A percentile compares a stretch with the other conserved stretches of the same genome.
Conservation (phyloP, 1,140 invertebrate species). For the Ceratosolen solmsi region DNA sequence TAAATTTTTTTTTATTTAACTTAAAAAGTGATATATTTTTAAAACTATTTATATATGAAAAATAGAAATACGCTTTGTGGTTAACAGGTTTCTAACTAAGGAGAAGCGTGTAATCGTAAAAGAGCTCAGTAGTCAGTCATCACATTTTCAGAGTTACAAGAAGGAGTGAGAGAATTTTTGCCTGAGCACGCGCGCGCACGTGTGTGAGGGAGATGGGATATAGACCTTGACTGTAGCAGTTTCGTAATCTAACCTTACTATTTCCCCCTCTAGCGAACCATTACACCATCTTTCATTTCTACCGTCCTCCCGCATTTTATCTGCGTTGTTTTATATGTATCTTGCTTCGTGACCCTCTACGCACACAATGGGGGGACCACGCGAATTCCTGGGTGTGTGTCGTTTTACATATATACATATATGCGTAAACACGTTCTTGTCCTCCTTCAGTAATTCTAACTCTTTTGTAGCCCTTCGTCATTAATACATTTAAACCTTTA, state of each 20-base stretch:
- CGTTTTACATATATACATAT: too few relatives aligned
- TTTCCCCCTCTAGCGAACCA: slow-evolving; percentile 45
- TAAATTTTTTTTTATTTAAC: neutral
- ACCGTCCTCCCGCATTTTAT: neutral
- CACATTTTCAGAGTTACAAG: too few relatives aligned
- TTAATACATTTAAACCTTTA: neutral
- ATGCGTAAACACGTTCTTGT: neutral
- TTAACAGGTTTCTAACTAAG: neutral
- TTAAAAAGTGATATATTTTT: neutral
- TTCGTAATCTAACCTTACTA: slow-evolving; percentile 61
- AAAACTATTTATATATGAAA: neutral
- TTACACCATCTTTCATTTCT: neutral
- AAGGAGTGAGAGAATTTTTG: neutral
- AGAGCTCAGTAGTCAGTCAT: neutral
- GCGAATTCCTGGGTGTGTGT: neutral
- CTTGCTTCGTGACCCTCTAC: too few relatives aligned
- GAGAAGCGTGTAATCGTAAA: neutral
- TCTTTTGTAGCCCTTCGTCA: slow-evolving; percentile 30
- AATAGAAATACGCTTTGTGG: neutral
- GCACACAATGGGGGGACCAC: neutral
- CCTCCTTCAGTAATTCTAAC: slow-evolving; percentile 26
- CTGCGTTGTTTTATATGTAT: neutral
- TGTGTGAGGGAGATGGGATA: slow-evolving; percentile 7
- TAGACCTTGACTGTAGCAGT: slow-evolving; percentile 55
- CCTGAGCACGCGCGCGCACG: too few relatives aligned